phyloP scores from a whole-genome alignment of 2,888 invertebrate genomes.

The Cerastis rubricosa region DNA sequence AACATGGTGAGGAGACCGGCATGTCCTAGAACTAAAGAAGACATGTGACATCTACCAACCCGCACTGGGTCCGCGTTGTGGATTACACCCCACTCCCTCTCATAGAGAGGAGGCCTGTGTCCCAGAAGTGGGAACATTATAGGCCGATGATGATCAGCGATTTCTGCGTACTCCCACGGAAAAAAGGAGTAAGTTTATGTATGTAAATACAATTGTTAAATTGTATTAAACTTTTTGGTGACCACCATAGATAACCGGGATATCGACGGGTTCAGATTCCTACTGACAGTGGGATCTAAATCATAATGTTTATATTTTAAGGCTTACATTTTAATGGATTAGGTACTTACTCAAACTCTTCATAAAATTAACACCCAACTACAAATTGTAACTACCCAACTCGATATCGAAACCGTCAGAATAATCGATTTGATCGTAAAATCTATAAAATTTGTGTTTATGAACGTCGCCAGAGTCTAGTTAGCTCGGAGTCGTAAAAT shows the following conservation, averaged over 20 bases:
- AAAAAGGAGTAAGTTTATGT: background rate
- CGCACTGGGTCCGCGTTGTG: too few relatives aligned
- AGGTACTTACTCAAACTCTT: too few relatives aligned
- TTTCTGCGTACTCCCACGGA: too few relatives aligned
- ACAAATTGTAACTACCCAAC: background rate
- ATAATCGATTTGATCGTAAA: constrained; percentile 36
- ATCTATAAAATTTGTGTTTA: constrained; percentile 39
- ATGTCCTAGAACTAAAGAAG: too few relatives aligned
- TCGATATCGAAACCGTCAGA: background rate
- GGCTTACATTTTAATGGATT: too few relatives aligned
- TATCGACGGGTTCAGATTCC: background rate
- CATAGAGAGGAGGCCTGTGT: too few relatives aligned
- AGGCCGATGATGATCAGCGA: background rate
- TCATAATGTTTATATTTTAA: background rate
- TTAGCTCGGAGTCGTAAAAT: constrained; percentile 48
- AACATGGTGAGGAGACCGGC: too few relatives aligned
- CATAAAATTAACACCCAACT: too few relatives aligned
- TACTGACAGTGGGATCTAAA: background rate
- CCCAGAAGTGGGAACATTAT: too few relatives aligned
- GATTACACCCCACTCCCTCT: too few relatives aligned
- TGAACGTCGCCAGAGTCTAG: constrained; percentile 51
- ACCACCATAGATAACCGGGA: background rate
- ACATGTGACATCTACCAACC: too few relatives aligned
- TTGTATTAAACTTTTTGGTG: background rate
- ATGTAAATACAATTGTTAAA: background rate